Evolutionary conservation across 2,113 vertebrate species (phyloP).

Genomic region (Gymnarchus niloticus): DNA sequence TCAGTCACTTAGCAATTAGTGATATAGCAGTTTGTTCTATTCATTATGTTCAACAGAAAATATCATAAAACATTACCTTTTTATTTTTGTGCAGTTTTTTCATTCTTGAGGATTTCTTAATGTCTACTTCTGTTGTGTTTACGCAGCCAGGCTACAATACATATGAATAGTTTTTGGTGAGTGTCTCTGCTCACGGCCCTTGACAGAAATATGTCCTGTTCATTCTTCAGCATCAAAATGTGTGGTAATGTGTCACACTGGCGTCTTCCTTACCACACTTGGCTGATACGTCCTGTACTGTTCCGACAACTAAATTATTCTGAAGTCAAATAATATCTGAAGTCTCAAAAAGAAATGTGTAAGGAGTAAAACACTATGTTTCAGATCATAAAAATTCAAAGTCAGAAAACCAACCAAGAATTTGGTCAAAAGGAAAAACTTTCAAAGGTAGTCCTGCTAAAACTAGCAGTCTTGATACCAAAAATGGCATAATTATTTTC

Average conservation of each 20-base stretch:
- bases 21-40: background rate
- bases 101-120: slow-evolving; percentile 98
- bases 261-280: background rate
- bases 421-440: no score
- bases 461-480: no score
- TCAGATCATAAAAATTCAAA: background rate
- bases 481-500: no score
- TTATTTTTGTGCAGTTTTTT: slow-evolving; percentile 95
- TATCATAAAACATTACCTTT: slow-evolving; percentile 65
- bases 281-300: background rate
- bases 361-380: background rate
- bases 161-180: no score
- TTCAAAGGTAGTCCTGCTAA: no score
- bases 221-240: background rate
- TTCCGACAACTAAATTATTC: background rate
- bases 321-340: background rate
- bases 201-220: background rate
- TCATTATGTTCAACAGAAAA: background rate
- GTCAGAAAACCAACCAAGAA: background rate
- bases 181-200: no score
- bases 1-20: background rate
- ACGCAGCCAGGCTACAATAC: slow-evolving; percentile 85
- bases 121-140: slow-evolving; percentile 96
- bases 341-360: background rate
- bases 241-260: background rate